A percentile compares a stretch with the other conserved stretches of the same genome.
Conservation (phyloP, 1,140 invertebrate species). For the Tetramorium alpestre region DNA sequence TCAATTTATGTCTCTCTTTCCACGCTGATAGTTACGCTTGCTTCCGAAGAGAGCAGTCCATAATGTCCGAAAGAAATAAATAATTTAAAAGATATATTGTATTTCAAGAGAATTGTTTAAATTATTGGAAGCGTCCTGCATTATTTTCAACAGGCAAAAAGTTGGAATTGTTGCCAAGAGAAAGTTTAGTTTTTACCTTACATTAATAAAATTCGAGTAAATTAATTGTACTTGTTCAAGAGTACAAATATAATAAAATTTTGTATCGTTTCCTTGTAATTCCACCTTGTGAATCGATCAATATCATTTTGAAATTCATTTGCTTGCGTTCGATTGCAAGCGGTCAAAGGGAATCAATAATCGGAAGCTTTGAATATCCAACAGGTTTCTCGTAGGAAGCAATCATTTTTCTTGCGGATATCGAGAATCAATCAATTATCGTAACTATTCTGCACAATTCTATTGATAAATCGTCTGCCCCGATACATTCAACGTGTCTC, state of each 20-base stretch:
- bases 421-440: conserved; percentile 57
- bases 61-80: conserved; percentile 18
- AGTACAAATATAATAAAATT: conserved; percentile 8
- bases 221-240: background rate
- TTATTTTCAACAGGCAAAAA: background rate
- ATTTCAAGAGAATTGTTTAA: background rate
- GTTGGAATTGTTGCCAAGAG: background rate
- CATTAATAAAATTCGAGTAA: background rate
- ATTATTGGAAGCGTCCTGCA: background rate
- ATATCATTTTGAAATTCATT: conserved; percentile 50
- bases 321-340: conserved; percentile 8
- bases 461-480: conserved; percentile 42
- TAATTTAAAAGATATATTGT: conserved; percentile 19
- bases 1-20: conserved; percentile 54
- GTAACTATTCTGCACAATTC: conserved; percentile 37
- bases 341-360: conserved; percentile 44
- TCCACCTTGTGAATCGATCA: background rate
- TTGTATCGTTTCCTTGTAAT: background rate
- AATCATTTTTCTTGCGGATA: conserved; percentile 58
- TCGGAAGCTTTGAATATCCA: conserved; percentile 55
- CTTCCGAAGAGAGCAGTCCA: conserved; percentile 12
- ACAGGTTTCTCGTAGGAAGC: conserved; percentile 39
- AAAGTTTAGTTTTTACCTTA: background rate
- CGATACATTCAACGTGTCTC: background rate
- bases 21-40: background rate